Conservation (phyloP, 2,888 invertebrate genomes). For the Ctenicera cuprea region DNA sequence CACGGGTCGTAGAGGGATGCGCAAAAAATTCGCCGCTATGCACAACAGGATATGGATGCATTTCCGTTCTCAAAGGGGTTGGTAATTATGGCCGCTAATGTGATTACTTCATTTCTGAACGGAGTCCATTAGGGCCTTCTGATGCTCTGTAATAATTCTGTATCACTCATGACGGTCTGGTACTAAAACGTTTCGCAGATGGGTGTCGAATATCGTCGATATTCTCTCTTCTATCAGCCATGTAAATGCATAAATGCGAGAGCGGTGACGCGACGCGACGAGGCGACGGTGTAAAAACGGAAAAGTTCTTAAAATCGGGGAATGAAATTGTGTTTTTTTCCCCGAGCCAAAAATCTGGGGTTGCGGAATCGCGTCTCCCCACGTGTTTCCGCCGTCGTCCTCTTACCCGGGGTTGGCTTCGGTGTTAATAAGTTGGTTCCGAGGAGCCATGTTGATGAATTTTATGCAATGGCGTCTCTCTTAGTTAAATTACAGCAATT, state of each 20-base stretch:
- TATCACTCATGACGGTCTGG: constrained; percentile 66
- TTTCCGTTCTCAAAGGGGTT: constrained; percentile 80
- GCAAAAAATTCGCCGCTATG: constrained; percentile 58
- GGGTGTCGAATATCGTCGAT: constrained; percentile 47
- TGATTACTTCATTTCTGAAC: constrained; percentile 77
- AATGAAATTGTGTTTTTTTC: constrained; percentile 36
- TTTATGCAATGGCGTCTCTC: constrained; percentile 64
- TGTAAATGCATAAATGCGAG: constrained; percentile 31
- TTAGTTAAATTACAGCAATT: constrained; percentile 65
- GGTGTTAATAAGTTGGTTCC: constrained; percentile 59
- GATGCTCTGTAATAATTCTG: constrained; percentile 70
- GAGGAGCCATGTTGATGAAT: constrained; percentile 64
- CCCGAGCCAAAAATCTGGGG: constrained; percentile 39
- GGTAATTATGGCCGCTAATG: constrained; percentile 81
- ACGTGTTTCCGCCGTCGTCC: constrained; percentile 51
- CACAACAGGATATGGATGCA: constrained; percentile 81
- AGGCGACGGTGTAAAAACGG: constrained; percentile 19
- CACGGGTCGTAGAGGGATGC: constrained; percentile 65
- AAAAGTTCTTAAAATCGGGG: constrained; percentile 31
- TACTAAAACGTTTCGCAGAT: constrained; percentile 44
- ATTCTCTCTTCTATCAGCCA: constrained; percentile 35
- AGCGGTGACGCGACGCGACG: too few species aligned
- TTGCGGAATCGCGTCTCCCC: constrained; percentile 45
- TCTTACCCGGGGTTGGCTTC: constrained; percentile 56
- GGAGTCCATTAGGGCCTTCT: constrained; percentile 72